Percentiles rank a stretch among this genome's conserved stretches.
Conservation (phyloP, 2,797 vertebrate species). For the Onychomys torridus region DNA sequence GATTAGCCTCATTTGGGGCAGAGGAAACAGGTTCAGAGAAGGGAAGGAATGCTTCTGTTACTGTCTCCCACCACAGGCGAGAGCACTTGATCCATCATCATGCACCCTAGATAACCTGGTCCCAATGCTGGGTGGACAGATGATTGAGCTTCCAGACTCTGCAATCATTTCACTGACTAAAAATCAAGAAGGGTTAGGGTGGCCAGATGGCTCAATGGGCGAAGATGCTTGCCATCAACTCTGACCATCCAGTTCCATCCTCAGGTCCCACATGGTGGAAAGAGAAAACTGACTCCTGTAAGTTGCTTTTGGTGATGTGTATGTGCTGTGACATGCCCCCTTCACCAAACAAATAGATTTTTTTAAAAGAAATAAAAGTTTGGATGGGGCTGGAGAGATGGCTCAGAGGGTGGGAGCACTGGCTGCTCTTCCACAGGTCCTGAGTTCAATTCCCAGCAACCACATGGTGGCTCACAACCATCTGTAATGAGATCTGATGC, state of each 20-base stretch:
- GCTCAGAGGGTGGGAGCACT: too few species aligned
- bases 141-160: neutral
- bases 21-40: neutral
- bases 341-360: neutral
- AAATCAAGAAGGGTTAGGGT: neutral
- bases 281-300: neutral
- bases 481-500: too few species aligned
- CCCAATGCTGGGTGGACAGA: rapidly evolving
- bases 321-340: too few species aligned
- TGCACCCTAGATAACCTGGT: neutral
- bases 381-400: too few species aligned
- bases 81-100: neutral
- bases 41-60: neutral
- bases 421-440: too few species aligned
- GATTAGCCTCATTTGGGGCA: neutral
- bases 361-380: too few species aligned
- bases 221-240: neutral
- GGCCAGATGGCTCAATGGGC: neutral
- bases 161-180: neutral
- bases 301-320: neutral
- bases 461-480: too few species aligned
- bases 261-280: neutral
- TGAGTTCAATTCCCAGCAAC: too few species aligned
- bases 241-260: too few species aligned
- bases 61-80: neutral